Evolutionary conservation across 2,888 invertebrate species (phyloP), one percentile per base, ranked within the genome.

Genomic region (Ischnura elegans): DNA sequence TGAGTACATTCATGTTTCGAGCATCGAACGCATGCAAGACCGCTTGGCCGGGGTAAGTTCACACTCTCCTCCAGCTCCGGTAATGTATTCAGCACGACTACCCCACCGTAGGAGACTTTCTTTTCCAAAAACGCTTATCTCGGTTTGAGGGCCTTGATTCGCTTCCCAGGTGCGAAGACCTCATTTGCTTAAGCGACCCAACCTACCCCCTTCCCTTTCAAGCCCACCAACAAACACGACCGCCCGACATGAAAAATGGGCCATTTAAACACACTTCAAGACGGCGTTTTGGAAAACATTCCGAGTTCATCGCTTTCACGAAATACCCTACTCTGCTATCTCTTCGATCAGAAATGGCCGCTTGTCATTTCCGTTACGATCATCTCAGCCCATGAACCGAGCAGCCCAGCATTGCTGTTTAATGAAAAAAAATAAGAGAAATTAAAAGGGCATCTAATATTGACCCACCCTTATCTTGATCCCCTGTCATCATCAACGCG

Each of bases 391-490:
- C 76, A 3, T 29, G 76, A 25, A n/a, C n/a, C 36, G 19, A 55
- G 42, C 43, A 29, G 61, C 43, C 43, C 55, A n/a, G 36, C 16
- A 36, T 76, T 8, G 36, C 36, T 25, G 42, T 66, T 55, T 8
- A 46, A 87, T 36, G 8, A 51, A 8, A 61, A n/a, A 42, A 90
- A 76, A 90, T 42, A 43, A 90, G 25, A 90, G 43, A 76, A 42
- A 16, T 61, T 55, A 90, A 90, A 61, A 42, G 61, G 42, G 90
- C 43, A 61, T 90, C 43, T 90, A 43, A 90, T 90, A 61, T 90
- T 43, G 55, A 55, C 61, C 87, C 29, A 55, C 76, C 25, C 61
- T 90, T 55, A 86, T 43, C 61, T 55, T 25, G 51, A 87, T 29
- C 10, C 13, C 76, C 76, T 36, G 76, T 36, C 76, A 76, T 76